These are phyloP conservation scores for Salticus scenicus DNA, from an alignment of 2,888 invertebrate genomes.

Conservation along the genomic window DNA sequence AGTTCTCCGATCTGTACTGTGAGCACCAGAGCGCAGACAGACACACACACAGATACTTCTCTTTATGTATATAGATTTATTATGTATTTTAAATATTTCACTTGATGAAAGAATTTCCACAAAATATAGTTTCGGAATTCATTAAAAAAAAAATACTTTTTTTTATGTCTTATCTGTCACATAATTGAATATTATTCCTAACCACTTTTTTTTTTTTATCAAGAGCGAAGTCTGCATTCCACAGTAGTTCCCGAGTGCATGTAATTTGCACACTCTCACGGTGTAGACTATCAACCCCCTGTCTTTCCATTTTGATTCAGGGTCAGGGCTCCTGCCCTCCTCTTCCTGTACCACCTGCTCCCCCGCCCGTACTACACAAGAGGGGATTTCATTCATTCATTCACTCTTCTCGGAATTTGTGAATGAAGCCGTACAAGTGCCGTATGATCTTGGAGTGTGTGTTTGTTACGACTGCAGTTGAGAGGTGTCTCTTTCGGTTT, in stretches of 20 bases:
- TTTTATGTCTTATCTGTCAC: too few relatives aligned
- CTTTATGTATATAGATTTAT: too few relatives aligned
- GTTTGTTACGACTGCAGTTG: neutral
- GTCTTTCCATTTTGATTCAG: conserved; percentile 24
- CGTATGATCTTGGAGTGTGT: too few relatives aligned
- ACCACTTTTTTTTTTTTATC: too few relatives aligned
- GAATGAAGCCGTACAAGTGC: neutral
- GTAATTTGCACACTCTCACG: conserved; percentile 56
- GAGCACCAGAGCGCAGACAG: too few relatives aligned
- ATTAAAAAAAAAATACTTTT: too few relatives aligned
- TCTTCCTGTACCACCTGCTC: conserved; percentile 55
- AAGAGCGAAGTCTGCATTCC: conserved; percentile 39
- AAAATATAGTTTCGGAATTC: too few relatives aligned
- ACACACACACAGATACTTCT: too few relatives aligned
- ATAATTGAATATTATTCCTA: too few relatives aligned
- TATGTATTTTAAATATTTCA: too few relatives aligned
- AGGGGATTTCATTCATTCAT: conserved; percentile 45
- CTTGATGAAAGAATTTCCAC: too few relatives aligned
- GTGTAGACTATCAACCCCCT: conserved; percentile 52
- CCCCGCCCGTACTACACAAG: conserved; percentile 3
- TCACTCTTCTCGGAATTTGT: neutral
- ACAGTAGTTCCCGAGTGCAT: conserved; percentile 37
- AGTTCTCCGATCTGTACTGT: too few relatives aligned
- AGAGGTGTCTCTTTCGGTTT: neutral
- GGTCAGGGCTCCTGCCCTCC: conserved; percentile 31